Conservation (phyloP, 2,113 vertebrate genomes). For the Nyctibius bracteatus region DNA sequence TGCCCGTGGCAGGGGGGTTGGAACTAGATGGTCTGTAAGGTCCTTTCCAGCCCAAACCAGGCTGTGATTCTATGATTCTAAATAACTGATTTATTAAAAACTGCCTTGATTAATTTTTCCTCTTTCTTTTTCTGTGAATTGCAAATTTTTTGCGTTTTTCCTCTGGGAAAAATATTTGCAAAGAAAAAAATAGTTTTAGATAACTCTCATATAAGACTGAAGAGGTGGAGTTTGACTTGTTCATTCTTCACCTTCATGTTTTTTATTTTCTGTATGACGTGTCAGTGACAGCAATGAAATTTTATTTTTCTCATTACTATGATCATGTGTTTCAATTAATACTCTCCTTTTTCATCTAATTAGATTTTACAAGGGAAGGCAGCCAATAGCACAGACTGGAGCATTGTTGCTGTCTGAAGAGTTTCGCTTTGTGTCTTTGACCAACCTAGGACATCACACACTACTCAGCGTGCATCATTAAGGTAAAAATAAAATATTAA, state of each 20-base stretch:
- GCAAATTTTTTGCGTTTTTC: background rate
- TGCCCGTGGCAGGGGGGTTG: too few species aligned
- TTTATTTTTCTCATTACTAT: background rate
- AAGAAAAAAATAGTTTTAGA: background rate
- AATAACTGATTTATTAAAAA: background rate
- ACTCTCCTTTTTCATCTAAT: background rate
- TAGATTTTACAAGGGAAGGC: background rate
- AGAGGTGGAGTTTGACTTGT: background rate
- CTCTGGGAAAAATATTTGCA: background rate
- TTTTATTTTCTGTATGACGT: background rate
- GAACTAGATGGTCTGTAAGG: too few species aligned
- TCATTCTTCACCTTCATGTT: background rate
- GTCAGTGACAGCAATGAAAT: background rate
- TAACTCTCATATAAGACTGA: background rate
- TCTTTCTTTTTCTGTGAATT: background rate
- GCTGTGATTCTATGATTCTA: too few species aligned
- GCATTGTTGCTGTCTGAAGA: background rate
- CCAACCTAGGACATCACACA: too few species aligned
- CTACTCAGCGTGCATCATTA: background rate
- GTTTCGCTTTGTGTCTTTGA: background rate
- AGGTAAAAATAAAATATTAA: background rate
- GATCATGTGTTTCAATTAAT: background rate
- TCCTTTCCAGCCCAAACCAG: too few species aligned
- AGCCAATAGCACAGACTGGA: background rate
- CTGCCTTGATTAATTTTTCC: background rate